phyloP scores from a whole-genome alignment of 92 coral and sea anemone species.

The Porites lobata region DNA sequence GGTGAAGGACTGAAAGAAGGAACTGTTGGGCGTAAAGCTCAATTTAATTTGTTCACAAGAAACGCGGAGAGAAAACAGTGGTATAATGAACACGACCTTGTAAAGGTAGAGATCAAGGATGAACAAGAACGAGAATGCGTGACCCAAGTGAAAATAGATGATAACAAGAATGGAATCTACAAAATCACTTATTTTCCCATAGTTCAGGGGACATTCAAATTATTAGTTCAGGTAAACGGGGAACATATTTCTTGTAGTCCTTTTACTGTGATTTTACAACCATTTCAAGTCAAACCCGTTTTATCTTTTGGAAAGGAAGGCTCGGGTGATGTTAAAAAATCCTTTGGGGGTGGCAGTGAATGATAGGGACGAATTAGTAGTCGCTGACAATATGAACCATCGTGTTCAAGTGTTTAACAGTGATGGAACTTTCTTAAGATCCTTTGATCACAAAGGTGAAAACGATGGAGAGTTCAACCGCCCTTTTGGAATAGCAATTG shows the following conservation, averaged over 20 bases:
- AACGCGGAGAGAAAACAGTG: too few relatives aligned
- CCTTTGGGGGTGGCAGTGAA: not conserved
- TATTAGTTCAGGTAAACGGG: not conserved
- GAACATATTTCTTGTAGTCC: conserved; percentile 3
- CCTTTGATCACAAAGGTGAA: too few relatives aligned
- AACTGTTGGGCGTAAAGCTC: too few relatives aligned
- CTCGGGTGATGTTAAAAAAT: not conserved
- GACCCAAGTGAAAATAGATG: not conserved
- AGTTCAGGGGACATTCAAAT: not conserved
- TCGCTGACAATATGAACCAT: not conserved
- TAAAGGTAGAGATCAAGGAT: not conserved
- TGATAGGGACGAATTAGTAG: conserved; percentile 1
- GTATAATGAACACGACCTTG: accelerated
- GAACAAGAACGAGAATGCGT: not conserved
- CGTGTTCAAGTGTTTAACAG: too few relatives aligned
- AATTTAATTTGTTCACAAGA: too few relatives aligned
- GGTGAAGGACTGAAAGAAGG: too few relatives aligned
- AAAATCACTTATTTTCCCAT: not conserved
- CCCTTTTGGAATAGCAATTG: too few relatives aligned
- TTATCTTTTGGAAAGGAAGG: not conserved
- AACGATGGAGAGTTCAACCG: too few relatives aligned
- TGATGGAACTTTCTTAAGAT: too few relatives aligned
- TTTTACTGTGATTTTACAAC: not conserved
- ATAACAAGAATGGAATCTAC: not conserved
- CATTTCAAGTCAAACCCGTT: not conserved